phyloP scores from a whole-genome alignment of 2,113 vertebrate species.

The Sterrhoptilus dennistouni region DNA sequence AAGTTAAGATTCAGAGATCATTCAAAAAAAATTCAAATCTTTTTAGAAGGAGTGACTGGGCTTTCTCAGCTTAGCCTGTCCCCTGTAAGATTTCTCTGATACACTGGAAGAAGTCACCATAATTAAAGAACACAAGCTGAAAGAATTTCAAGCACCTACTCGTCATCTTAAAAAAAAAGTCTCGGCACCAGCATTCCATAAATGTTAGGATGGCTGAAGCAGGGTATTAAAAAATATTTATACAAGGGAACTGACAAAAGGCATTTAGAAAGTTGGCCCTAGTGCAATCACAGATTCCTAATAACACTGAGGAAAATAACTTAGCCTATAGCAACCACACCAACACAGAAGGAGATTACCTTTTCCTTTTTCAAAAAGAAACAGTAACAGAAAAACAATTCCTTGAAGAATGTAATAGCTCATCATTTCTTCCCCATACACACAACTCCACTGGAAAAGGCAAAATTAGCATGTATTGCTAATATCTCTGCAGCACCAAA shows the following conservation, averaged over 20 bases:
- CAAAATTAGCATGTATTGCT: background rate
- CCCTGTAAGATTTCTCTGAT: background rate
- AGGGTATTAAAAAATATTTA: background rate
- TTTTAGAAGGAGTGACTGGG: background rate
- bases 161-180: fast-evolving
- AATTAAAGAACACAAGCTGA: background rate
- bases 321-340: background rate
- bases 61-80: background rate
- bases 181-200: background rate
- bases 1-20: background rate
- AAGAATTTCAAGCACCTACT: background rate
- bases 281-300: background rate
- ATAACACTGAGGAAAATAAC: background rate
- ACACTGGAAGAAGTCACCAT: background rate
- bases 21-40: background rate
- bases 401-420: background rate
- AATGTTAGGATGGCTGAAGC: background rate
- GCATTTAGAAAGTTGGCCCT: background rate
- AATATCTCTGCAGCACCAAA: background rate
- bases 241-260: background rate
- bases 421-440: background rate
- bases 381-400: background rate
- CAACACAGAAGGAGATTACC: background rate
- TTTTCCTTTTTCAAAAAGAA: background rate
- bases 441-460: background rate